Base-by-base conservation (phyloP, 1,140 invertebrate species). In the silkworm (Bombyx mori) region DNA sequence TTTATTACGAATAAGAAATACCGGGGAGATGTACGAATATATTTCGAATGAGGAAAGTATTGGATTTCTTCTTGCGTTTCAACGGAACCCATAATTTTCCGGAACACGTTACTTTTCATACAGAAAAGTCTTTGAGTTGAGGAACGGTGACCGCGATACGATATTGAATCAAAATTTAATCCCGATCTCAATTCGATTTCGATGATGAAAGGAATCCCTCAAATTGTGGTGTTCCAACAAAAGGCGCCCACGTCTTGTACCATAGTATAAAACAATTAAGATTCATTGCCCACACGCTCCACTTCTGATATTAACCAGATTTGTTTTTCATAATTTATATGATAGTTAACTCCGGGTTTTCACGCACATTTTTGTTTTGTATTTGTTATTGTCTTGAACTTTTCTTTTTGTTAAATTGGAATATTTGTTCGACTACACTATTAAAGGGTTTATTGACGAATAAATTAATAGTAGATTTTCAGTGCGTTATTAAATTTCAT, bases 311-410 rank as follows among this genome's bases (percentile, higher is more conserved):
- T 60, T 70, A 76, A 73, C 75, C 79, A 82, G 79, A 73, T 76
- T 68, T 68, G 67, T 76, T 75, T 79, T 79, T 77, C 72, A 81
- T 76, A 79, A 82, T 79, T 82, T 79, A 81, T 79, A 76, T 69
- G 75, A 73, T 77, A 73, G 71, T 74, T 75, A 72, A 70, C 66
- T 58, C 59, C 56, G 60, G 50, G 60, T 61, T 69, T 64, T 60
- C 63, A 58, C 54, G 58, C 57, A 56, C 54, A 64, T 69, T 35
- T 64, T 65, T 63, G 68, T 72, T 66, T 63, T 61, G 54, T 71
- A 65, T 73, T 18, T 76, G 57, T 61, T 66, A 64, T 18, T 59
- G 65, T 35, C 26, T 66, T 57, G 57, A 56, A 49, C 48, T 70
- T 77, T 69, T 72, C 73, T 68, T 75, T 75, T 69, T 49, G 57